phyloP scores from a whole-genome alignment of 53 echinoderm and acorn worm genomes.

The Henricia sp. region DNA sequence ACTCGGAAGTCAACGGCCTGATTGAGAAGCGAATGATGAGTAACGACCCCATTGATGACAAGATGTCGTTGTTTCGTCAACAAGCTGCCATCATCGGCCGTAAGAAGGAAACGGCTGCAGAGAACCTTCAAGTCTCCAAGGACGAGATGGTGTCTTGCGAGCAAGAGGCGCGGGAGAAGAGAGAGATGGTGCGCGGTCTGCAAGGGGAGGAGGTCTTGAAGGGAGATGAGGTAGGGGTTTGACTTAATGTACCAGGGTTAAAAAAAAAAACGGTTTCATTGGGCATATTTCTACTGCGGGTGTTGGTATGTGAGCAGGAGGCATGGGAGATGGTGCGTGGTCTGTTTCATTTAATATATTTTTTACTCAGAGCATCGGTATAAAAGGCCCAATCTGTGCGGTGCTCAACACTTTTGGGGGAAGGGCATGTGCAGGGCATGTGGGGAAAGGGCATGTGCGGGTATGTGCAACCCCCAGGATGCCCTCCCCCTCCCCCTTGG shows the following conservation, averaged over 20 bases:
- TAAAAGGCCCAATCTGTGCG: too few relatives aligned
- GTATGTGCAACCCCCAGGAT: too few relatives aligned
- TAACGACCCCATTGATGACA: conserved; percentile 97
- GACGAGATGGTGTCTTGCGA: conserved; percentile 75
- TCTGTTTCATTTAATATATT: too few relatives aligned
- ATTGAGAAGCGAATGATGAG: conserved; percentile 99
- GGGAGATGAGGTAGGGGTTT: conserved; percentile 89
- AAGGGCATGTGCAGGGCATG: too few relatives aligned
- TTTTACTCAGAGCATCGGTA: too few relatives aligned
- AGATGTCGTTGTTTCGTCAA: conserved; percentile 95
- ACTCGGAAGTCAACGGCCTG: conserved; percentile 80
- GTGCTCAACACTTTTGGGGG: too few relatives aligned
- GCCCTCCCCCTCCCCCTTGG: too few relatives aligned
- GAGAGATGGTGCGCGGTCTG: conserved; percentile 75
- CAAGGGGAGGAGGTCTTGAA: conserved; percentile 94
- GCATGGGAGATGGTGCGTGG: too few relatives aligned
- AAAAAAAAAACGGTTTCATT: too few relatives aligned
- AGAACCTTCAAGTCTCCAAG: conserved; percentile 78
- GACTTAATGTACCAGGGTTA: background rate
- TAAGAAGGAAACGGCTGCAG: conserved; percentile 96
- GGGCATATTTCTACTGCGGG: too few relatives aligned
- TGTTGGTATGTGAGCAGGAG: too few relatives aligned
- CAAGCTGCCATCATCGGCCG: conserved; percentile 98
- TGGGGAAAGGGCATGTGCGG: too few relatives aligned
- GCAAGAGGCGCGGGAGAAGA: conserved; percentile 89